These are phyloP conservation scores for Drosophila nigricruria DNA, from an alignment of 2,888 invertebrate genomes.

Conservation along the genomic window DNA sequence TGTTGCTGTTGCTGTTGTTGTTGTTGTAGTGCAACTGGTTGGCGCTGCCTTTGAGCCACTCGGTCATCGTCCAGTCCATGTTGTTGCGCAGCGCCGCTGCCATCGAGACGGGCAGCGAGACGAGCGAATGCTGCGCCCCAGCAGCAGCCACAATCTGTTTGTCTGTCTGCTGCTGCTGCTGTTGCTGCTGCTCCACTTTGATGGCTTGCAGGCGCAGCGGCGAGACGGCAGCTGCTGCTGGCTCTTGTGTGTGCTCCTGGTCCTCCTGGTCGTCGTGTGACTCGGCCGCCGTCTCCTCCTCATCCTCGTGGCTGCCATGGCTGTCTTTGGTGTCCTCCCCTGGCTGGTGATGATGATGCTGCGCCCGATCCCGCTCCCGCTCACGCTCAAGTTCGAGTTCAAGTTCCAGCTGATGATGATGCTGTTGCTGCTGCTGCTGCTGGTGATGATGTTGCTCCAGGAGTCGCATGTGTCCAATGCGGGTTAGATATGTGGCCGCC, in stretches of 20 bases:
- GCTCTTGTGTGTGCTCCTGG: not conserved
- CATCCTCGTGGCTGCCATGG: slow-evolving; percentile 45
- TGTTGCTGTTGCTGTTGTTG: slow-evolving; percentile 23
- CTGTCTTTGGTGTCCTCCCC: slow-evolving; percentile 76
- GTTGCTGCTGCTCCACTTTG: slow-evolving; percentile 60
- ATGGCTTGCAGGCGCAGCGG: slow-evolving; percentile 66
- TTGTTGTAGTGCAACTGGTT: slow-evolving; percentile 34
- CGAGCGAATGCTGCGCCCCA: slow-evolving; percentile 55
- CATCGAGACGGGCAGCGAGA: slow-evolving; percentile 52
- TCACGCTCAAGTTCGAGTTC: slow-evolving; percentile 17
- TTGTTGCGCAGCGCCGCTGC: slow-evolving; percentile 58
- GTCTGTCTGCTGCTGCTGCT: slow-evolving; percentile 17
- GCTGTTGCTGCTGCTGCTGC: not conserved
- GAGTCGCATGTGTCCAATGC: slow-evolving; percentile 69
- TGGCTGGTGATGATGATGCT: slow-evolving; percentile 20
- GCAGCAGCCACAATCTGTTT: slow-evolving; percentile 39
- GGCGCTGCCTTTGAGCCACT: slow-evolving; percentile 79
- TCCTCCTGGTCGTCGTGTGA: slow-evolving; percentile 45
- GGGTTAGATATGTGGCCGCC: slow-evolving; percentile 53
- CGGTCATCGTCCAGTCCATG: slow-evolving; percentile 79
- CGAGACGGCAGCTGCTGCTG: not conserved
- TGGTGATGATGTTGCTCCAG: slow-evolving; percentile 47
- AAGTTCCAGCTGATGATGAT: not conserved
- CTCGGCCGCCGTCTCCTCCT: slow-evolving; percentile 20
- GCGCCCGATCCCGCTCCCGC: slow-evolving; percentile 24